Evolutionary conservation across 2,888 invertebrate species (phyloP).

Genomic region (Amorpha juglandis): DNA sequence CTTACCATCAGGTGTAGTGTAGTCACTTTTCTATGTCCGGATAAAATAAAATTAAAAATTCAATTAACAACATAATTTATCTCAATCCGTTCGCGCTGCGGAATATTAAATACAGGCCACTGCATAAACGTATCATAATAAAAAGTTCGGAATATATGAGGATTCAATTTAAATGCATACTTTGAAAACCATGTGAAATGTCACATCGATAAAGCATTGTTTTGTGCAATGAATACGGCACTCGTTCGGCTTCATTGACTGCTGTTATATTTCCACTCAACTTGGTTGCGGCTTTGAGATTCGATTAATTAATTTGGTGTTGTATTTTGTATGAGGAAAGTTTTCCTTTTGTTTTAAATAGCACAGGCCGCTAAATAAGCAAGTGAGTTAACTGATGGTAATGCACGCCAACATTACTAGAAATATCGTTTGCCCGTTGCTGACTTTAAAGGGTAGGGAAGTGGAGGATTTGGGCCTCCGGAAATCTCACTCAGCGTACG

Average conservation of each 20-base stretch:
- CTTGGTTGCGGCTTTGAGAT: conserved; percentile 30
- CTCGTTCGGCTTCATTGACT: conserved; percentile 39
- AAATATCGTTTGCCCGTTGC: no score
- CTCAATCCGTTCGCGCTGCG: neutral
- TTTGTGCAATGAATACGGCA: conserved; percentile 37
- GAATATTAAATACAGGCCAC: conserved; percentile 21
- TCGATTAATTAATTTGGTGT: conserved; percentile 37
- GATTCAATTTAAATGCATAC: conserved; percentile 34
- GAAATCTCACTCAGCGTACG: no score
- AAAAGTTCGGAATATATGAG: conserved; percentile 38
- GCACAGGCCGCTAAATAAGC: no score
- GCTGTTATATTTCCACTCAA: conserved; percentile 37
- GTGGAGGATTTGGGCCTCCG: no score
- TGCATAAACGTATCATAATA: conserved; percentile 44
- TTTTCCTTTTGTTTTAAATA: no score
- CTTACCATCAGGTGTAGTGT: no score
- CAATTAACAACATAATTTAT: neutral
- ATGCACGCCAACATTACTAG: no score
- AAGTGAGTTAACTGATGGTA: no score
- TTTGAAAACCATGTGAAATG: conserved; percentile 36
- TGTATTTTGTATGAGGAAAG: conserved; percentile 1
- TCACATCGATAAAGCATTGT: conserved; percentile 37
- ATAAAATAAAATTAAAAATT: no score
- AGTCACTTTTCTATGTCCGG: no score
- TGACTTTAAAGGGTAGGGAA: no score